phyloP scores from a whole-genome alignment of 2,888 invertebrate species.

The Amblyjoppa proteus region DNA sequence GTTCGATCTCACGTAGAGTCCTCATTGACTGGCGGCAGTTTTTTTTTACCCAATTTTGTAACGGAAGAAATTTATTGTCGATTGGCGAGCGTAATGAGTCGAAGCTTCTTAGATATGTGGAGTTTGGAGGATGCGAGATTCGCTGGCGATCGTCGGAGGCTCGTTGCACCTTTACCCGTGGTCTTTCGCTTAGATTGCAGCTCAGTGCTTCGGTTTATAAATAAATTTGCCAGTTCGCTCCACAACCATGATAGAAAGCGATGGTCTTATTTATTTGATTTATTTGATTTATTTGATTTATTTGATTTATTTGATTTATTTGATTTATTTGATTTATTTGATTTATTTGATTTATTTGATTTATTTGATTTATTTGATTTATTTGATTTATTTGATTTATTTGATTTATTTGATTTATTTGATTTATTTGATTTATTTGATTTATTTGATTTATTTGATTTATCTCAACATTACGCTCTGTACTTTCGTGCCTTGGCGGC shows the following conservation, averaged over 20 bases:
- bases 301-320: too few species aligned
- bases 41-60: not conserved
- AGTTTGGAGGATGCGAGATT: too few species aligned
- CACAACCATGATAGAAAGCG: not conserved
- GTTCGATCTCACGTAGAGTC: not conserved
- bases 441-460: not conserved
- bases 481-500: not conserved
- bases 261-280: not conserved
- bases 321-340: too few species aligned
- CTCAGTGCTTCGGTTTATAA: slow-evolving; percentile 53
- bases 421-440: not conserved
- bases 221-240: slow-evolving; percentile 35
- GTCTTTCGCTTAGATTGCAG: slow-evolving; percentile 28
- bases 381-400: too few species aligned
- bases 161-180: slow-evolving; percentile 12
- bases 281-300: not conserved
- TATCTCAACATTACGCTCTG: too few species aligned
- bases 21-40: not conserved
- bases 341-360: too few species aligned
- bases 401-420: too few species aligned
- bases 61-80: not conserved
- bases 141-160: not conserved
- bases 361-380: too few species aligned
- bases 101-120: not conserved
- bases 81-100: not conserved